phyloP scores from a whole-genome alignment of 2,113 vertebrate genomes.

The Hassar affinis region DNA sequence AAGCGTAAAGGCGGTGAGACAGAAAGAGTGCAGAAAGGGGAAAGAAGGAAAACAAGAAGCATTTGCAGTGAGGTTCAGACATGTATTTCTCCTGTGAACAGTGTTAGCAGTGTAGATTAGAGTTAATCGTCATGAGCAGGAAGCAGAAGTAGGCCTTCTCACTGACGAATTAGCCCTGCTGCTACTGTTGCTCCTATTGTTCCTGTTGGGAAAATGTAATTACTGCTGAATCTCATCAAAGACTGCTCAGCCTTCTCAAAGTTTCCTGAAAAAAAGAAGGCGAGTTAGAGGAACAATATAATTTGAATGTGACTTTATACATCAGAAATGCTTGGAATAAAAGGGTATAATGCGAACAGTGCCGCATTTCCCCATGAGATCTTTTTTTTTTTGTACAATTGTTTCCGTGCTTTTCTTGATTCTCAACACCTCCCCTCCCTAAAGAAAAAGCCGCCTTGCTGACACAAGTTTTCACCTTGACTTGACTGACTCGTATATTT shows the following conservation, averaged over 20 bases:
- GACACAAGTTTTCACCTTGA: slow-evolving; percentile 78
- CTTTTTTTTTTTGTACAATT: slow-evolving; percentile 28
- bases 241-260: slow-evolving; percentile 74
- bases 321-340: slow-evolving; percentile 63
- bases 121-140: slow-evolving; percentile 77
- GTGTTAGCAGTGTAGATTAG: slow-evolving; percentile 71
- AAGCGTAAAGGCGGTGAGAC: slow-evolving; percentile 18
- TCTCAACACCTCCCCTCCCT: slow-evolving; percentile 27
- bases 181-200: slow-evolving; percentile 76
- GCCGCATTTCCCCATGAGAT: neutral
- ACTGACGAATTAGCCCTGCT: slow-evolving; percentile 76
- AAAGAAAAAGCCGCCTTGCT: slow-evolving; percentile 62
- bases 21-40: slow-evolving; percentile 52
- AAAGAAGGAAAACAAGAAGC: slow-evolving; percentile 51
- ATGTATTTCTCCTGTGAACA: slow-evolving; percentile 70
- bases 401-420: slow-evolving; percentile 44
- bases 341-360: slow-evolving; percentile 15
- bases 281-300: slow-evolving; percentile 40
- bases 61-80: slow-evolving; percentile 64
- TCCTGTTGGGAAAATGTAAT: slow-evolving; percentile 75
- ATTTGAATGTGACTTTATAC: slow-evolving; percentile 61
- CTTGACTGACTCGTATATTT: slow-evolving; percentile 75
- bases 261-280: slow-evolving; percentile 44
- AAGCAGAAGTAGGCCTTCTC: slow-evolving; percentile 73
- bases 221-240: slow-evolving; percentile 77